A percentile compares a stretch with the other conserved stretches of the same genome.
Conservation (phyloP, 1,140 invertebrate species). For the Bombus terrestris region DNA sequence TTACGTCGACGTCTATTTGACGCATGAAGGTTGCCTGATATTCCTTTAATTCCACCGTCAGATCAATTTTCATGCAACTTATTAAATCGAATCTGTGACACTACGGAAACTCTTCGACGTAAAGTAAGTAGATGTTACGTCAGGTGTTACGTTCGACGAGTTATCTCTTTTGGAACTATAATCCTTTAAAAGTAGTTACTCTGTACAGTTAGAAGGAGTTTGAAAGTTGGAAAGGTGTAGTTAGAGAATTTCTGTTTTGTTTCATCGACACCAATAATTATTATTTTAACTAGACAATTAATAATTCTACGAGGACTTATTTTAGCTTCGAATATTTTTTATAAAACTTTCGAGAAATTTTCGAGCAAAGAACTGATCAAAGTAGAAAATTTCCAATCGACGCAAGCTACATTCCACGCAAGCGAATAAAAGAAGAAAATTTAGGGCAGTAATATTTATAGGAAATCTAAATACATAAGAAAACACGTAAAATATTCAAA, state of each 20-base stretch:
- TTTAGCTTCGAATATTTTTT: no score
- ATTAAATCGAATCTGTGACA: slow-evolving; percentile 35
- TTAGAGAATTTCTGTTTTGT: neutral
- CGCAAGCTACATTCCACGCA: no score
- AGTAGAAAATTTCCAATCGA: no score
- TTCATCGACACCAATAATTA: neutral
- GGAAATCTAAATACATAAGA: no score
- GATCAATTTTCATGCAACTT: slow-evolving; percentile 59
- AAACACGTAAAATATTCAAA: no score
- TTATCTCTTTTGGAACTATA: neutral
- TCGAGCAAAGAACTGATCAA: no score
- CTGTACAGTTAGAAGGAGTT: neutral
- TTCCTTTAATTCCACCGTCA: slow-evolving; percentile 43
- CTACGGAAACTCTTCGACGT: neutral
- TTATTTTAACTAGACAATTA: no score
- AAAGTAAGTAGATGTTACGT: neutral
- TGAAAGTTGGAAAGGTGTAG: neutral
- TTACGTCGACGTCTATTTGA: slow-evolving; percentile 56
- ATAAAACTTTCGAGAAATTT: no score
- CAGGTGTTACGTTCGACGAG: neutral
- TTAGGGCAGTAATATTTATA: no score
- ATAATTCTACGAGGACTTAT: no score
- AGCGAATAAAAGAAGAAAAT: no score
- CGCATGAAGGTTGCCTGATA: slow-evolving; percentile 47
- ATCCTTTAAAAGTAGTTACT: neutral